phyloP scores from a whole-genome alignment of 2,113 vertebrate species.

The Pomatostomus ruficeps region DNA sequence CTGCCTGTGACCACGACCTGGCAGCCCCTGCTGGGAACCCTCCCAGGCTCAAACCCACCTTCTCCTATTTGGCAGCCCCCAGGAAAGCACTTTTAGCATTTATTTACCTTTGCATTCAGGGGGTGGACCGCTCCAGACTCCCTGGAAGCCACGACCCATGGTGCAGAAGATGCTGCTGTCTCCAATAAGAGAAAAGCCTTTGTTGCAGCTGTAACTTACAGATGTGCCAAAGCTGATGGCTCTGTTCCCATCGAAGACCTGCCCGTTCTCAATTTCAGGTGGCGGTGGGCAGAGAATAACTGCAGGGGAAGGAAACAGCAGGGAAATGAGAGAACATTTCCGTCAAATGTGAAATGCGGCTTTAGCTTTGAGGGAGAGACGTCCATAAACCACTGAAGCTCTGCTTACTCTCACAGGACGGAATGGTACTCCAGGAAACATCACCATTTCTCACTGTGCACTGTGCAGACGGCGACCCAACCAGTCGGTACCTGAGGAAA shows the following conservation, averaged over 20 bases:
- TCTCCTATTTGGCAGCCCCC: neutral
- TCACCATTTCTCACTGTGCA: fast-evolving
- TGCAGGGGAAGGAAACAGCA: neutral
- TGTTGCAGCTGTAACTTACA: slow-evolving; percentile 17
- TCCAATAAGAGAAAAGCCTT: slow-evolving; percentile 29
- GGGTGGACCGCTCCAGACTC: slow-evolving; percentile 21
- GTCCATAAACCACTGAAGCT: neutral
- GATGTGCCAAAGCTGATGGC: neutral
- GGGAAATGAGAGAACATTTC: neutral
- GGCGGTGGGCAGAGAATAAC: neutral
- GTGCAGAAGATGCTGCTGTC: neutral
- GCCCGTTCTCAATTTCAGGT: neutral
- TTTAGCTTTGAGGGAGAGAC: neutral
- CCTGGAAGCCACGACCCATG: fast-evolving
- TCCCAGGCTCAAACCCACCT: neutral
- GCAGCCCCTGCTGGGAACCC: neutral
- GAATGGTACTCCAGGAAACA: fast-evolving
- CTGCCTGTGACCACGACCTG: neutral
- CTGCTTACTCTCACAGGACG: neutral
- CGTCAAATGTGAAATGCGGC: neutral
- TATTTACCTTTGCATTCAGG: slow-evolving; percentile 59
- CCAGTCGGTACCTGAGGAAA: neutral
- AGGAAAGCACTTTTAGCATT: neutral
- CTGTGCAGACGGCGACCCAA: fast-evolving
- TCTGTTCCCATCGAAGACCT: fast-evolving